Percentiles rank a stretch among this genome's conserved stretches.
phyloP scores from a whole-genome alignment of 2,113 vertebrate species.

The Anoplopoma fimbria region DNA sequence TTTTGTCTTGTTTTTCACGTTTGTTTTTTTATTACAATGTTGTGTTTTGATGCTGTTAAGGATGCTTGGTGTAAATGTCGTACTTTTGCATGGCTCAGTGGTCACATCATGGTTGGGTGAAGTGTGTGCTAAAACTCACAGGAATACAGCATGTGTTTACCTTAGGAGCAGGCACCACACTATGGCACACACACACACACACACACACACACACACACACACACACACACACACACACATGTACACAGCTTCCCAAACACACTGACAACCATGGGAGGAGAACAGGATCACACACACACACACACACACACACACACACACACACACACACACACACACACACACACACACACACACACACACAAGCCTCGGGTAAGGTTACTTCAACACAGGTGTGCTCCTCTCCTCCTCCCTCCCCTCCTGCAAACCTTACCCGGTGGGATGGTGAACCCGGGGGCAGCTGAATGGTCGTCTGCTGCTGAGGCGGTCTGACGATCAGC shows the following conservation, averaged over 20 bases:
- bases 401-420: background rate
- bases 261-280: background rate
- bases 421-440: constrained; percentile 86
- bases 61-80: constrained; percentile 27
- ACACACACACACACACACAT: background rate
- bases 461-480: constrained; percentile 90
- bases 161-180: background rate
- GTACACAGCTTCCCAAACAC: background rate
- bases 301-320: background rate
- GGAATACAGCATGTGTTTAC: background rate
- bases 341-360: background rate
- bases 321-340: background rate
- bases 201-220: background rate
- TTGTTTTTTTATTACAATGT: background rate
- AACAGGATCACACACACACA: background rate
- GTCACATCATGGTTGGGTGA: background rate
- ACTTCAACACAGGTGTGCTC: background rate
- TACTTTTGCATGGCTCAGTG: constrained; percentile 7
- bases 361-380: background rate
- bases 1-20: background rate
- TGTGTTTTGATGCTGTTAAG: background rate
- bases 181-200: background rate
- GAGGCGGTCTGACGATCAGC: constrained; percentile 88
- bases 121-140: constrained; percentile 7
- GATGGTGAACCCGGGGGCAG: constrained; percentile 90